A percentile compares a stretch with the other conserved stretches of the same genome.
Evolutionary conservation across 2,113 vertebrate genomes (phyloP).

Genomic region (Axis porcinus): DNA sequence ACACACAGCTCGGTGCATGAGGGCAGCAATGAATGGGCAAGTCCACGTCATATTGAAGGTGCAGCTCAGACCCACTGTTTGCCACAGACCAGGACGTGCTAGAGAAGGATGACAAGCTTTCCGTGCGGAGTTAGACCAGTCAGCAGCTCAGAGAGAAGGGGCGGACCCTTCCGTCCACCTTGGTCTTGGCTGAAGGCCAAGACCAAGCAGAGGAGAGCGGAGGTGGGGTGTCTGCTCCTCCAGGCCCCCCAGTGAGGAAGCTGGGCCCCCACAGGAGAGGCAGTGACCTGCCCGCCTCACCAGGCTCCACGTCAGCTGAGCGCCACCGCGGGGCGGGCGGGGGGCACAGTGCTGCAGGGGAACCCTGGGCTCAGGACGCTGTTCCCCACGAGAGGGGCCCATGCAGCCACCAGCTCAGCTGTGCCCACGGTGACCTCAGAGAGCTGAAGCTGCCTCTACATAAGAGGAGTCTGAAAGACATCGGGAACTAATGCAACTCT

Average conservation of each 20-base stretch:
- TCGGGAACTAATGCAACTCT: neutral
- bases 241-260: neutral
- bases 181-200: neutral
- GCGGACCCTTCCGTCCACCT: neutral
- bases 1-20: neutral
- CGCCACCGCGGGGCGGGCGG: accelerated
- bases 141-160: neutral
- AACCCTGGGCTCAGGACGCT: neutral
- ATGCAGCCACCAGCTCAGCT: neutral
- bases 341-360: neutral
- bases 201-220: neutral
- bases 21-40: neutral
- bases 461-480: neutral
- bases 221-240: neutral
- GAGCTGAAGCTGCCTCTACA: neutral
- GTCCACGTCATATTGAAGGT: accelerated
- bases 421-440: neutral
- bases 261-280: accelerated
- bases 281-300: accelerated
- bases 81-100: neutral
- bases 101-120: neutral
- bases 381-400: neutral
- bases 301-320: neutral
- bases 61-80: neutral
- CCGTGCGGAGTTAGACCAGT: accelerated